Evolutionary conservation across 2,113 vertebrate genomes (phyloP).

Genomic region (Chinchilla lanigera): DNA sequence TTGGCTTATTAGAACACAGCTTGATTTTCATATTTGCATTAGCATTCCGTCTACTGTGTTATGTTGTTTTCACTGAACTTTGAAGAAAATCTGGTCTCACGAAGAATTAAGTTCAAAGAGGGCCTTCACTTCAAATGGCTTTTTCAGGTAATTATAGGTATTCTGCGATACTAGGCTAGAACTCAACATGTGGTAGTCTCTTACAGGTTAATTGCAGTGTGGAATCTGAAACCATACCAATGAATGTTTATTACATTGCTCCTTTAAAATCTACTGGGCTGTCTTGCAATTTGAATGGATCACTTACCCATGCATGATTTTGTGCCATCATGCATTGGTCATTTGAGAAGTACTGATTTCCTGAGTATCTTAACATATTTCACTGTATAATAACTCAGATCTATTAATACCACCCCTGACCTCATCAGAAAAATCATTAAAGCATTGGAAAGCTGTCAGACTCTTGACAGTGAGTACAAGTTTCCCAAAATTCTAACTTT

Average conservation of each 20-base stretch:
- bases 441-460: neutral
- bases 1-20: neutral
- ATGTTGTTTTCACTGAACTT: neutral
- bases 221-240: neutral
- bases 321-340: neutral
- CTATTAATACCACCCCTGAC: neutral
- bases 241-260: neutral
- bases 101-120: neutral
- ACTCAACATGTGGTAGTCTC: neutral
- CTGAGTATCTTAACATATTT: constrained; percentile 13
- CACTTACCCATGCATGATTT: neutral
- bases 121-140: neutral
- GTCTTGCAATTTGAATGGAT: neutral
- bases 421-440: neutral
- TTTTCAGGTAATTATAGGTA: neutral
- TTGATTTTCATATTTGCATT: neutral
- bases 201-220: neutral
- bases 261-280: neutral
- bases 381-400: neutral
- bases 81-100: neutral
- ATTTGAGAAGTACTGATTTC: constrained; percentile 26
- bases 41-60: neutral
- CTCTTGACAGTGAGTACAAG: neutral
- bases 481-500: constrained; percentile 33
- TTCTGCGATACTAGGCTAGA: neutral